These are phyloP conservation scores for Limnephilus rhombicus DNA, from an alignment of 2,888 invertebrate species.

Conservation along the genomic window DNA sequence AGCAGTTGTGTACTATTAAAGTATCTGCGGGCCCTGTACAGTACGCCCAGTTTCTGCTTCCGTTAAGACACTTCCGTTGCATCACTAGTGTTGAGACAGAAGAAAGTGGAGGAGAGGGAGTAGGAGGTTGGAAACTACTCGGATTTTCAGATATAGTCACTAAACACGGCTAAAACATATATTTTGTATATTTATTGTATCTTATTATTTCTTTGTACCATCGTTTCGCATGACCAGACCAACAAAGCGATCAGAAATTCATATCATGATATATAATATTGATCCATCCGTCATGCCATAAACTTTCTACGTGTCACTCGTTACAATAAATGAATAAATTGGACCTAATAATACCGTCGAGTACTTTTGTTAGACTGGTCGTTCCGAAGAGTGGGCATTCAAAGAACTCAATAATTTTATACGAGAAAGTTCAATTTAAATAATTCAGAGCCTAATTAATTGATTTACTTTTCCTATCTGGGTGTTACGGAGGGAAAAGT, in stretches of 20 bases:
- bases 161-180: no score
- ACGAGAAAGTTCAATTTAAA: conserved; percentile 34
- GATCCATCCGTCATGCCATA: not conserved
- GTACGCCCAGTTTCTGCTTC: no score
- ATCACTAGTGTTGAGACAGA: no score
- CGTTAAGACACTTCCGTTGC: no score
- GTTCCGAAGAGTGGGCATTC: conserved; percentile 22
- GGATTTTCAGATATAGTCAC: no score
- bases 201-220: not conserved
- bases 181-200: not conserved
- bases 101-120: no score
- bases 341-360: not conserved
- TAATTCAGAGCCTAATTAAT: conserved; percentile 15
- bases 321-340: not conserved
- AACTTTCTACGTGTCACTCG: not conserved
- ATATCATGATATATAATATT: not conserved
- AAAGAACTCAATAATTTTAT: conserved; percentile 13
- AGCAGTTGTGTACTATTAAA: no score
- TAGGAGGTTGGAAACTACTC: no score
- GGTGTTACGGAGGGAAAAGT: not conserved
- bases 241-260: not conserved
- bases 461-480: not conserved
- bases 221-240: not conserved
- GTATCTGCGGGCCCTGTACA: no score
- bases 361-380: conserved; percentile 8